Evolutionary conservation across 2,113 vertebrate genomes (phyloP), one percentile per base, ranked within the genome.

Genomic region (Callospermophilus lateralis): DNA sequence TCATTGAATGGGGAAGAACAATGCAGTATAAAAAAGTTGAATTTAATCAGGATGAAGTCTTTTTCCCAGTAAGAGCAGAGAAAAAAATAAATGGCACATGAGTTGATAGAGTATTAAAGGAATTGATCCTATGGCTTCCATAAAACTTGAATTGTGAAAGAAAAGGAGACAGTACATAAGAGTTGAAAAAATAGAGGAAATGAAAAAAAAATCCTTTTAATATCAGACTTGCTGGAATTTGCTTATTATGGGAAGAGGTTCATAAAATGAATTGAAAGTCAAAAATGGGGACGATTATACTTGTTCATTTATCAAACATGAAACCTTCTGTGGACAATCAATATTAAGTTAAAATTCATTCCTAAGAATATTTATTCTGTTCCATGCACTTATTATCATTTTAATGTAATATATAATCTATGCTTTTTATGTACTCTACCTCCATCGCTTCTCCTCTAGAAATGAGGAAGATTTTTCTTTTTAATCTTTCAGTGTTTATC

Each of bases 71-170:
- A 79, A 68, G 1, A 42, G 3, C 24, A 61, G 24, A 93, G 30
- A 68, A 79, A 5, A n/a, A 79, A 76, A 32, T 85, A 72, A 48
- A 3, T 13, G 12, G 2, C 15, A 45, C 2, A 22, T 28, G 39
- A 63, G 34, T 24, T 68, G 30, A 79, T 37, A 68, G 26, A 45
- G 3, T 70, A 61, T 61, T 96, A 81, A 89, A 86, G 17, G 2
- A 8, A 85, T 15, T 61, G 9, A 79, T 73, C 6, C 0, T 83
- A 39, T 22, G 0, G 11, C 67, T 93, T 84, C 24, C 11, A 63
- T 61, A 20, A 83, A 74, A 84, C 20, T 61, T 93, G 61, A 89
- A 61, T 20, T 94, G 72, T 90, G 24, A 85, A 85, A 89, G 39
- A 90, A 28, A 6, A 79, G n/a, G n/a, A n/a, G n/a, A n/a, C n/a